Percentiles rank a stretch among this genome's conserved stretches.
These are phyloP conservation scores for Scopus umbretta DNA, from an alignment of 2,113 vertebrate species.

Conservation along the genomic window DNA sequence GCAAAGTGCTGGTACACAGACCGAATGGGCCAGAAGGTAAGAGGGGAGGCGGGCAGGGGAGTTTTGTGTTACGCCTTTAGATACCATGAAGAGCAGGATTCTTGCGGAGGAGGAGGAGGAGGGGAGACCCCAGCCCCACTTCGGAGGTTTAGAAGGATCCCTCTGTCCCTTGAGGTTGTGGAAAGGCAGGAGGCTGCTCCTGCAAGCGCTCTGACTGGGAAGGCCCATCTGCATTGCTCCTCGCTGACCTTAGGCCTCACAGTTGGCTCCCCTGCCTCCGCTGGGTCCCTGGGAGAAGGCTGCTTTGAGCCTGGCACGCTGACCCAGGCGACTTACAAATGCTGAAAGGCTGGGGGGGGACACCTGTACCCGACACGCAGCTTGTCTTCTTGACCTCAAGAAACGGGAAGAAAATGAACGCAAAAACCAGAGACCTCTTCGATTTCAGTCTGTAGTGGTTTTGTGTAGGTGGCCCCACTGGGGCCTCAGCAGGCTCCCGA, in stretches of 20 bases:
- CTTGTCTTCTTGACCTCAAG: not conserved
- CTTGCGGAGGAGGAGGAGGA: not conserved
- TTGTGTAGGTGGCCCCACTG: not conserved
- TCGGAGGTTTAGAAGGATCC: not conserved
- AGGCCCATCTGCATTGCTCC: not conserved
- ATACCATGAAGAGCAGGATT: not conserved
- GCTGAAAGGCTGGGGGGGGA: not conserved
- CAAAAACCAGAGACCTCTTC: not conserved
- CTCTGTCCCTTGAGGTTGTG: not conserved
- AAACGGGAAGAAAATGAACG: not conserved
- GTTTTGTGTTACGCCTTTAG: rapidly evolving
- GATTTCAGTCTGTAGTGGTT: not conserved
- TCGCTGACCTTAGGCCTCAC: not conserved
- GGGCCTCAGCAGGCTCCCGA: not conserved
- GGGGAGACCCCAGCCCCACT: not conserved
- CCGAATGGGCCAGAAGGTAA: slow-evolving; percentile 56
- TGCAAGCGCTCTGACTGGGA: not conserved
- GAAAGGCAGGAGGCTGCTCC: not conserved
- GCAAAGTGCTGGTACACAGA: slow-evolving; percentile 84
- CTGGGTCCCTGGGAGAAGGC: not conserved
- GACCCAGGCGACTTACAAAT: not conserved
- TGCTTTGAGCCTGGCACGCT: not conserved
- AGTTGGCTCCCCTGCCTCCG: not conserved
- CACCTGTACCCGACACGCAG: not conserved
- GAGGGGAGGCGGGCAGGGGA: not conserved